Percentiles rank a stretch among this genome's conserved stretches.
phyloP scores from a whole-genome alignment of 2,888 invertebrate genomes.

The Leptothorax acervorum region DNA sequence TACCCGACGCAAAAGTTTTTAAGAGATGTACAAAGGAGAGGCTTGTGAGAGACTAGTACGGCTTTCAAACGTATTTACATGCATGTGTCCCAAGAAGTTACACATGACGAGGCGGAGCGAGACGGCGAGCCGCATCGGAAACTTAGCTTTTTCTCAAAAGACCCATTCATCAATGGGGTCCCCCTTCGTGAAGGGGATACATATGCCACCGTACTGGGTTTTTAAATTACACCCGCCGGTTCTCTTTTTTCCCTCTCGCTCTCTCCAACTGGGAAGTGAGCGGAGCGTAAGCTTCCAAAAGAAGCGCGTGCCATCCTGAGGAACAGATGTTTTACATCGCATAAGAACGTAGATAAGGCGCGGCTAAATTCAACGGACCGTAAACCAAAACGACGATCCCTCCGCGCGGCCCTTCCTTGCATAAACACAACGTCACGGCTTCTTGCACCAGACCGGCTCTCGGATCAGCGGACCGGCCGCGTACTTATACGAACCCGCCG shows the following conservation, averaged over 20 bases:
- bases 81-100: slow-evolving; percentile 8
- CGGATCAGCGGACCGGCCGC: not conserved
- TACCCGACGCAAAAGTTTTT: not conserved
- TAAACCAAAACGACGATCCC: slow-evolving; percentile 79
- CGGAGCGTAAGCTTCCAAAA: slow-evolving; percentile 27
- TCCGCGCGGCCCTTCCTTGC: slow-evolving; percentile 71
- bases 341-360: slow-evolving; percentile 79
- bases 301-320: slow-evolving; percentile 55
- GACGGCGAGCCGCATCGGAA: not conserved
- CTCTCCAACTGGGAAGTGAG: not conserved
- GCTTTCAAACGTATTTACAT: slow-evolving; percentile 1
- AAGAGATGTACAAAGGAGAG: slow-evolving; percentile 11
- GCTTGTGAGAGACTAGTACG: slow-evolving; percentile 5
- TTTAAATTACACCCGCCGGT: slow-evolving; percentile 44
- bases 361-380: slow-evolving; percentile 80
- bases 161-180: slow-evolving; percentile 40
- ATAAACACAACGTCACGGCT: slow-evolving; percentile 74
- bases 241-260: not conserved
- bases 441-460: slow-evolving; percentile 63
- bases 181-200: slow-evolving; percentile 17
- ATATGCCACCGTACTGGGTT: slow-evolving; percentile 23
- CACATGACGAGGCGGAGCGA: not conserved
- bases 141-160: slow-evolving; percentile 37
- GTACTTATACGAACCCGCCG: not conserved
- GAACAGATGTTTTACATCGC: slow-evolving; percentile 59